These are phyloP conservation scores for Cerceris ruficornis DNA, from an alignment of 2,888 invertebrate species.

Conservation along the genomic window DNA sequence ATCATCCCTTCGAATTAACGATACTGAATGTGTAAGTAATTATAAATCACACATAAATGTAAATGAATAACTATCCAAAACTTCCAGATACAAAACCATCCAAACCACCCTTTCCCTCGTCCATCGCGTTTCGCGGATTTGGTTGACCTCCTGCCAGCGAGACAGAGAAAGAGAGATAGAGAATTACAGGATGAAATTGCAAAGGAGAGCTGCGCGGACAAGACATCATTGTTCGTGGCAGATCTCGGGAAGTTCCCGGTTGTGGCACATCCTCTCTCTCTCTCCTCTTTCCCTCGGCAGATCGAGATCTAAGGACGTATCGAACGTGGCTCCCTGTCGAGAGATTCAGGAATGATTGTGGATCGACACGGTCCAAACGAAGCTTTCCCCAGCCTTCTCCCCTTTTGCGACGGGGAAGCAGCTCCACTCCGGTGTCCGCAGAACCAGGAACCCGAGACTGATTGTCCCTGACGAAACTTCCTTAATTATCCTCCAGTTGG, in stretches of 20 bases:
- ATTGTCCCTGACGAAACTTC: slow-evolving; percentile 79
- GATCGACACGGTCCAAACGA: slow-evolving; percentile 40
- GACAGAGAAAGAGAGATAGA: too few species aligned
- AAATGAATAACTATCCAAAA: background rate
- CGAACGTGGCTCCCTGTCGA: slow-evolving; percentile 29
- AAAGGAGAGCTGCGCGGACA: slow-evolving; percentile 5
- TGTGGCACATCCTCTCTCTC: background rate
- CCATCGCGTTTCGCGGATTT: slow-evolving; percentile 14
- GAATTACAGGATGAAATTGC: slow-evolving; percentile 35
- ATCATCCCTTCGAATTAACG: too few species aligned
- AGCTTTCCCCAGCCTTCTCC: slow-evolving; percentile 13
- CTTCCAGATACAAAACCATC: background rate
- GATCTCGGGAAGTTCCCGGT: slow-evolving; percentile 40
- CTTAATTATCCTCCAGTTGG: slow-evolving; percentile 78
- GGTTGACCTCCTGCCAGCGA: background rate
- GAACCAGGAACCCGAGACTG: slow-evolving; percentile 52
- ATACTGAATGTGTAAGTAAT: too few species aligned
- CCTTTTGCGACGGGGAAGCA: background rate
- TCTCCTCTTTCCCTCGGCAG: slow-evolving; percentile 1
- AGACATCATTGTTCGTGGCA: slow-evolving; percentile 36
- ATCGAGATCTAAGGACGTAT: slow-evolving; percentile 31
- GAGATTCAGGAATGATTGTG: slow-evolving; percentile 21
- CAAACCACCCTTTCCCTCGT: background rate
- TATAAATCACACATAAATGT: background rate
- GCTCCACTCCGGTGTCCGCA: slow-evolving; percentile 1